Evolutionary conservation across 2,113 vertebrate genomes (phyloP).

Genomic region (Odocoileus virginianus): DNA sequence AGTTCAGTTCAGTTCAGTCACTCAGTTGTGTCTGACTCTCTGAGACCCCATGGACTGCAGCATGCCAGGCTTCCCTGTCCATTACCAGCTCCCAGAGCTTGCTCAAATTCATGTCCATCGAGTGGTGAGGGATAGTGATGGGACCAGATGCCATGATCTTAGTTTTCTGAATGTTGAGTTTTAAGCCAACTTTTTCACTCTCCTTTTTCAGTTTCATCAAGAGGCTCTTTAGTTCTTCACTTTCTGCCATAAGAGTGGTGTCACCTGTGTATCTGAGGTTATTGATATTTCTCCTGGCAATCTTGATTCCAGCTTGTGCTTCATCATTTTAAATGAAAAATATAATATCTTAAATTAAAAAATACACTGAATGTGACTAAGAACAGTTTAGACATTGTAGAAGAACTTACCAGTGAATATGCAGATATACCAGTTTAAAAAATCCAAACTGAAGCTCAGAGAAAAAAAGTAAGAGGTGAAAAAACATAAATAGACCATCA

Average conservation of each 20-base stretch:
- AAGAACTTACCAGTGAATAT: background rate
- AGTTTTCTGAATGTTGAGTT: background rate
- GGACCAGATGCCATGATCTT: background rate
- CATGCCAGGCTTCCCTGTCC: background rate
- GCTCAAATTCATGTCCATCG: background rate
- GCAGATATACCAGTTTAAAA: background rate
- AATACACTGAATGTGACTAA: background rate
- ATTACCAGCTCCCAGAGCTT: background rate
- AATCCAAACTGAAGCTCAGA: background rate
- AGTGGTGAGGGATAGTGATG: background rate
- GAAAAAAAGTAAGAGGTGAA: background rate
- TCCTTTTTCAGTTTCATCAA: background rate
- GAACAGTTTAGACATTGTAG: background rate
- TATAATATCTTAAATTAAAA: background rate
- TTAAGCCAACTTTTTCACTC: background rate
- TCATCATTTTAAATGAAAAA: background rate
- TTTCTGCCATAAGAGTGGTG: background rate
- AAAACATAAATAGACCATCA: background rate
- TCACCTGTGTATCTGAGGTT: background rate
- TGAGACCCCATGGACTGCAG: background rate
- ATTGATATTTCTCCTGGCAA: background rate
- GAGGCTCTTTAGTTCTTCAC: background rate
- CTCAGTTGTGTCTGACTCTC: background rate
- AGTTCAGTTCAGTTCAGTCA: background rate
- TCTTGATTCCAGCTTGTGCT: background rate